Conservation (phyloP, 1,140 invertebrate genomes). For the Halyomorpha halys region DNA sequence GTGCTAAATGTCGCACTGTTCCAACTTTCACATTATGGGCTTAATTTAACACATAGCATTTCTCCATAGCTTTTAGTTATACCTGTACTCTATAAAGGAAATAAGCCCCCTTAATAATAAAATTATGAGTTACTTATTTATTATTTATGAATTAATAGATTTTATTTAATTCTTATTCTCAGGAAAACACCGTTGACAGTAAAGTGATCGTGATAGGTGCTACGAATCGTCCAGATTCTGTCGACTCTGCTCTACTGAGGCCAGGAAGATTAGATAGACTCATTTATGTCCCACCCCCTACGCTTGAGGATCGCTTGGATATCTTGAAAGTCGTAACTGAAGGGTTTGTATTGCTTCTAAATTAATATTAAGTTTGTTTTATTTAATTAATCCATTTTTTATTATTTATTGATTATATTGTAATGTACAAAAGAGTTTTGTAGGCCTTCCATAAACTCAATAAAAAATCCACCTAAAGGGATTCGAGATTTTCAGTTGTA, state of each 20-base stretch:
- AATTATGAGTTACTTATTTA: too few species aligned
- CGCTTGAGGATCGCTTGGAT: constrained; percentile 45
- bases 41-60: too few species aligned
- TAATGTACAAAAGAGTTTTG: too few species aligned
- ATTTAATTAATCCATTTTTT: neutral
- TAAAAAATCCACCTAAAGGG: too few species aligned
- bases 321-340: constrained; percentile 48
- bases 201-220: constrained; percentile 58
- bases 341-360: constrained; percentile 32
- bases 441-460: too few species aligned
- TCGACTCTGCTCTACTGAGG: constrained; percentile 63
- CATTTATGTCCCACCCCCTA: constrained; percentile 64
- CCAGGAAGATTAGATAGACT: constrained; percentile 65
- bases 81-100: too few species aligned
- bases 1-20: too few species aligned
- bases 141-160: neutral
- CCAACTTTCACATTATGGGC: too few species aligned
- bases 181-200: neutral
- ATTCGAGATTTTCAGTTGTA: too few species aligned
- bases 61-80: too few species aligned
- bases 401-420: neutral
- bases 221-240: constrained; percentile 66
- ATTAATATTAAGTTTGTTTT: neutral
- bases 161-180: too few species aligned
- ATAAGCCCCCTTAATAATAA: too few species aligned